Evolutionary conservation across 1,140 invertebrate species (phyloP).

Genomic region (Plectus sambesii): DNA sequence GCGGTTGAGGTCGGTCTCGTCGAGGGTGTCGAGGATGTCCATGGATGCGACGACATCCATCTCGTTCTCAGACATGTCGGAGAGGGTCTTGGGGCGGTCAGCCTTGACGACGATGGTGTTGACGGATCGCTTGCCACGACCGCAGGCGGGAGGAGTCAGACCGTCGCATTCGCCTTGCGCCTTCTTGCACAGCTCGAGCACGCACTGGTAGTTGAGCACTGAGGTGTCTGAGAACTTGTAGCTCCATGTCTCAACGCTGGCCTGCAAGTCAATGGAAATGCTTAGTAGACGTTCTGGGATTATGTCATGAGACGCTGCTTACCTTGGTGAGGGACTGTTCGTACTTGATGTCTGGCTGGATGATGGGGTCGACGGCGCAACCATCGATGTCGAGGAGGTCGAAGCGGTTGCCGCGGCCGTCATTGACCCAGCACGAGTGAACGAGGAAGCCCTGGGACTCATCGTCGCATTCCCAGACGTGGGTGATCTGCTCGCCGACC

Average conservation of each 20-base stretch:
- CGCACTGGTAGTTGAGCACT: constrained; percentile 40
- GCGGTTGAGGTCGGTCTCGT: too few species aligned
- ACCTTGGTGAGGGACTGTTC: constrained; percentile 24
- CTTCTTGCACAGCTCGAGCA: constrained; percentile 38
- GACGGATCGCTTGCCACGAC: constrained; percentile 11
- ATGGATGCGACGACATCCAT: constrained; percentile 16
- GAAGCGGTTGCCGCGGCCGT: constrained; percentile 33
- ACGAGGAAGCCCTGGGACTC: constrained; percentile 34
- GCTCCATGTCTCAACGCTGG: constrained; percentile 37
- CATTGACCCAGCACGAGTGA: constrained; percentile 40
- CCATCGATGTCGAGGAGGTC: constrained; percentile 39
- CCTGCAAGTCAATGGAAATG: constrained; percentile 14
- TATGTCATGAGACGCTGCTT: neutral
- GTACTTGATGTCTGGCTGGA: constrained; percentile 40
- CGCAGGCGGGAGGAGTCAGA: constrained; percentile 26
- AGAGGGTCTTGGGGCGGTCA: constrained; percentile 4
- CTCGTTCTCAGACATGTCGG: neutral
- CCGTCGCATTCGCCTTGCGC: constrained; percentile 33
- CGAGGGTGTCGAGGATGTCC: constrained; percentile 17
- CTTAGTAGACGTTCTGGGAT: constrained; percentile 4
- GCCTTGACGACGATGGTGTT: neutral
- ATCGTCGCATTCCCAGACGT: constrained; percentile 43
- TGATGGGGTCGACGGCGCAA: constrained; percentile 39
- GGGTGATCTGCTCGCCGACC: constrained; percentile 42
- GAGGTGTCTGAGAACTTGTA: constrained; percentile 42